These are phyloP conservation scores for Perizoma flavofasciatum DNA, from an alignment of 2,888 invertebrate genomes.

Conservation along the genomic window DNA sequence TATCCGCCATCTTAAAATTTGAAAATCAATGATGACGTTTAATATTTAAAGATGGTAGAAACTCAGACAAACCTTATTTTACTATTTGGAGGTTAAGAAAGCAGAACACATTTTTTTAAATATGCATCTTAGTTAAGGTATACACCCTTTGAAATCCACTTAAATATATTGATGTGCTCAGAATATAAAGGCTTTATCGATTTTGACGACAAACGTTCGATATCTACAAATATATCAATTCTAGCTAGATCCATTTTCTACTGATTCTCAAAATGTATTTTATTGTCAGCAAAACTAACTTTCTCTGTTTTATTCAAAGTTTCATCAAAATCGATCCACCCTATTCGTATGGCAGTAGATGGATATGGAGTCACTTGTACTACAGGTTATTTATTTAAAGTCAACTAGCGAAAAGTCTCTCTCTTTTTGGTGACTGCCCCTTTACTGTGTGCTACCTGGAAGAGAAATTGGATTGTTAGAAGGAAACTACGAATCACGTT, in stretches of 20 bases:
- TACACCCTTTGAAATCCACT: slow-evolving; percentile 9
- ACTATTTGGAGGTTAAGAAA: too few species aligned
- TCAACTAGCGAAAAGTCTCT: slow-evolving; percentile 52
- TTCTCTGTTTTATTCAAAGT: slow-evolving; percentile 21
- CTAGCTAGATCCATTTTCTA: slow-evolving; percentile 4
- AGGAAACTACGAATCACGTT: too few species aligned
- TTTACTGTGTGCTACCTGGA: slow-evolving; percentile 63
- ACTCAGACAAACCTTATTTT: background rate
- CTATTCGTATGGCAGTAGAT: slow-evolving; percentile 54
- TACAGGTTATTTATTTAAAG: slow-evolving; percentile 52
- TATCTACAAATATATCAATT: slow-evolving; percentile 7
- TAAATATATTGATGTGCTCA: slow-evolving; percentile 31
- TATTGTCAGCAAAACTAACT: slow-evolving; percentile 29
- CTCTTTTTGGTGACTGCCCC: slow-evolving; percentile 47
- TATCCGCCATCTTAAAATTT: too few species aligned
- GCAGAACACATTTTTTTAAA: background rate
- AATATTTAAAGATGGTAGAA: slow-evolving; percentile 5
- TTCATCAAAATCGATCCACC: slow-evolving; percentile 39
- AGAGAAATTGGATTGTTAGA: slow-evolving; percentile 30
- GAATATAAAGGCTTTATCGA: slow-evolving; percentile 17
- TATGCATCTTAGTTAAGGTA: slow-evolving; percentile 8
- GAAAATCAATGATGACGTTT: too few species aligned
- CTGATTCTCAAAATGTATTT: slow-evolving; percentile 16
- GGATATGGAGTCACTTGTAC: slow-evolving; percentile 78
- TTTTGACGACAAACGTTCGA: slow-evolving; percentile 21